phyloP scores from a whole-genome alignment of 2,113 vertebrate species.

The Nothocercus julius region DNA sequence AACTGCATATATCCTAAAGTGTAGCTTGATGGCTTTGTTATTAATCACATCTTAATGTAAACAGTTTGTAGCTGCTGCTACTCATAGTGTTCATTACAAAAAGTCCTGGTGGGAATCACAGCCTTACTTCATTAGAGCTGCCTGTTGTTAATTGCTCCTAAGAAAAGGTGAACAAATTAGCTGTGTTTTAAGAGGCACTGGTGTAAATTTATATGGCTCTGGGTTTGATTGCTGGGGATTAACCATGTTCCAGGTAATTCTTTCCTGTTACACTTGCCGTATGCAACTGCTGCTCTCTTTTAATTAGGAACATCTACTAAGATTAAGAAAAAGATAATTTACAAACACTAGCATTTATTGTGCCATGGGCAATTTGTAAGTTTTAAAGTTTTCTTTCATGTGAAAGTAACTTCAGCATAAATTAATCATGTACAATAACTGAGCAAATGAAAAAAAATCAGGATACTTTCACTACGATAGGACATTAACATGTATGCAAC shows the following conservation, averaged over 20 bases:
- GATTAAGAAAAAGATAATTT: background rate
- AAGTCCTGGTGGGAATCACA: slow-evolving; percentile 72
- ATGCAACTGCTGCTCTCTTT: background rate
- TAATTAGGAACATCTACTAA: slow-evolving; percentile 7
- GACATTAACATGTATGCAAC: background rate
- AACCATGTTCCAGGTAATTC: background rate
- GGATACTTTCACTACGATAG: background rate
- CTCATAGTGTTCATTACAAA: slow-evolving; percentile 70
- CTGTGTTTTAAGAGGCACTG: slow-evolving; percentile 56
- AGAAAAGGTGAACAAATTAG: slow-evolving; percentile 71
- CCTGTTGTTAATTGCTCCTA: slow-evolving; percentile 75
- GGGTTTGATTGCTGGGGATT: background rate
- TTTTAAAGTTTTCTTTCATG: slow-evolving; percentile 46
- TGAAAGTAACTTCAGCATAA: slow-evolving; percentile 42
- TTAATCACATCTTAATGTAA: slow-evolving; percentile 79
- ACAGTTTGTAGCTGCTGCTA: slow-evolving; percentile 60
- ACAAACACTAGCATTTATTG: slow-evolving; percentile 24
- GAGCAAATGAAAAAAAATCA: background rate
- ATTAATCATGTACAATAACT: slow-evolving; percentile 15
- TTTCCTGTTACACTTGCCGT: background rate
- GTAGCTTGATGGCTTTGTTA: slow-evolving; percentile 67
- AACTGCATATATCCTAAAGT: slow-evolving; percentile 40
- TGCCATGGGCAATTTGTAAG: slow-evolving; percentile 42
- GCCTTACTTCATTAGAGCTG: slow-evolving; percentile 75
- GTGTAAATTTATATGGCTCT: slow-evolving; percentile 34